Conservation (phyloP, 2,888 invertebrate genomes). For the Scotopteryx bipunctaria region DNA sequence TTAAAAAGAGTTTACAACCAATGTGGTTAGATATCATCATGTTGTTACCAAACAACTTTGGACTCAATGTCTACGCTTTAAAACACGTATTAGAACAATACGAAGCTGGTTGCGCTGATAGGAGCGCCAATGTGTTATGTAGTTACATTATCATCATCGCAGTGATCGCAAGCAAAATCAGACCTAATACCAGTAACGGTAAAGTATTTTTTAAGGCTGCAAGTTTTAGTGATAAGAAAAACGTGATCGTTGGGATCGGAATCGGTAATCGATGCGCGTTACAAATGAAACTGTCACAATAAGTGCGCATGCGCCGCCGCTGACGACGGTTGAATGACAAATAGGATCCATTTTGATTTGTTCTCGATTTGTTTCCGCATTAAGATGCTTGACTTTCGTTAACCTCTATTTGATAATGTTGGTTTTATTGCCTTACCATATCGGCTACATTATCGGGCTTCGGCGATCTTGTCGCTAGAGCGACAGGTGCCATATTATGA, state of each 20-base stretch:
- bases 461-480: too few species aligned
- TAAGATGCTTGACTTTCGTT: slow-evolving; percentile 33
- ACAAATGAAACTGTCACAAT: slow-evolving; percentile 56
- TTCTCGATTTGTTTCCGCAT: slow-evolving; percentile 38
- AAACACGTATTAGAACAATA: slow-evolving; percentile 3
- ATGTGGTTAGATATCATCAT: slow-evolving; percentile 23
- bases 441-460: too few species aligned
- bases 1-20: slow-evolving; percentile 31
- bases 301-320: slow-evolving; percentile 47
- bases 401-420: slow-evolving; percentile 28
- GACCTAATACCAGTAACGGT: neutral
- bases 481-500: too few species aligned
- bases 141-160: slow-evolving; percentile 7
- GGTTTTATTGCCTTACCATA: slow-evolving; percentile 23
- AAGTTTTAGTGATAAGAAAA: slow-evolving; percentile 21
- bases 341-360: slow-evolving; percentile 47
- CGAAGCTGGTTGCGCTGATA: slow-evolving; percentile 1
- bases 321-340: slow-evolving; percentile 46
- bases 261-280: slow-evolving; percentile 54
- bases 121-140: slow-evolving; percentile 1
- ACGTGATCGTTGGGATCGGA: slow-evolving; percentile 35
- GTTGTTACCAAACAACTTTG: slow-evolving; percentile 14
- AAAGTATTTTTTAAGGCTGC: slow-evolving; percentile 1
- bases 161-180: slow-evolving; percentile 11
- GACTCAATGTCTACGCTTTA: slow-evolving; percentile 15